Percentiles rank a stretch among this genome's conserved stretches.
Conservation (phyloP, 2,888 invertebrate genomes). For the Dryomyza anilis region DNA sequence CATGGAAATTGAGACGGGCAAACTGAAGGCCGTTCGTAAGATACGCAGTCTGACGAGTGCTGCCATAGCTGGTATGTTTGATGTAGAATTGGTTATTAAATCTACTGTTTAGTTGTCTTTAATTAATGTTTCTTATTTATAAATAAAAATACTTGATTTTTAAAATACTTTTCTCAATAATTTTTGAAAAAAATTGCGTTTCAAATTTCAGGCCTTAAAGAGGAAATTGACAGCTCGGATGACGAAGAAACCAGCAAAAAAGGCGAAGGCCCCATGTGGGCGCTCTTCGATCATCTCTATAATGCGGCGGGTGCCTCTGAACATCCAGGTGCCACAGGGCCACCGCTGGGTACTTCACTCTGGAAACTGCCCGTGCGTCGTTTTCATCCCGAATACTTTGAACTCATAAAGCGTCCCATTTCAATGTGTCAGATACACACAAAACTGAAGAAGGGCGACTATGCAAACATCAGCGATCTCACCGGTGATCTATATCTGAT, state of each 20-base stretch:
- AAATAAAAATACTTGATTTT: no score
- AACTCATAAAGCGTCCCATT: slow-evolving; percentile 94
- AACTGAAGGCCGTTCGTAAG: slow-evolving; percentile 62
- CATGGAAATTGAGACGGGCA: slow-evolving; percentile 75
- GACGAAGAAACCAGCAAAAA: slow-evolving; percentile 66
- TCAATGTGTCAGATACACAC: slow-evolving; percentile 89
- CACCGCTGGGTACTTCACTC: slow-evolving; percentile 88
- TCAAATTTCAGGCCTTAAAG: slow-evolving; percentile 63
- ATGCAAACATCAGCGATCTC: slow-evolving; percentile 84
- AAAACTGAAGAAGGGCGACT: slow-evolving; percentile 80
- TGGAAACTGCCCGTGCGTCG: slow-evolving; percentile 89
- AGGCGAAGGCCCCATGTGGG: slow-evolving; percentile 85
- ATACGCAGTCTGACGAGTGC: slow-evolving; percentile 47
- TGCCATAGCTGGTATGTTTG: slow-evolving; percentile 44
- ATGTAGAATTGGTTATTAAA: no score
- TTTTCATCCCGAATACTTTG: slow-evolving; percentile 96
- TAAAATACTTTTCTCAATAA: not conserved
- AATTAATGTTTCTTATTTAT: no score
- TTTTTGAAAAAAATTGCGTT: not conserved
- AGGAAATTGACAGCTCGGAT: slow-evolving; percentile 68
- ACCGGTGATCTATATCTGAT: slow-evolving; percentile 94
- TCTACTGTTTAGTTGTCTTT: no score
- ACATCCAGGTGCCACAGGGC: slow-evolving; percentile 66
- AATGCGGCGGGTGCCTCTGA: slow-evolving; percentile 66
- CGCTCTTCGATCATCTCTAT: slow-evolving; percentile 83